Percentiles rank a stretch among this genome's conserved stretches.
These are phyloP conservation scores for Aix galericulata DNA, from an alignment of 2,113 vertebrate genomes.

Conservation along the genomic window DNA sequence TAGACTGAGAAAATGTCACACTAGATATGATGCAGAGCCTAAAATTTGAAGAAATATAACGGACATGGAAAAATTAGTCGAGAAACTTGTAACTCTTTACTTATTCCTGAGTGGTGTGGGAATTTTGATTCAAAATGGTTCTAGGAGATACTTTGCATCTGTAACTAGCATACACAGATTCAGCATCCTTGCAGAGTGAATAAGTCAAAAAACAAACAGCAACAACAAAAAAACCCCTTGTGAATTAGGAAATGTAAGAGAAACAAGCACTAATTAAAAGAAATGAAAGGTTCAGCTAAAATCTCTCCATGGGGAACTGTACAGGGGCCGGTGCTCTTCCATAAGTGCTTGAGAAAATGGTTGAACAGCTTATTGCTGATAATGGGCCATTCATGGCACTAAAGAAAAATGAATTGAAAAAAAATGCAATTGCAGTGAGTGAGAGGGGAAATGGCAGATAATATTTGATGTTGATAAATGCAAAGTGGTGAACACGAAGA, in stretches of 20 bases:
- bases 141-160: neutral
- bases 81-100: neutral
- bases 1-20: neutral
- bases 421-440: neutral
- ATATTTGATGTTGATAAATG: neutral
- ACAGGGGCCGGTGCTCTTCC: neutral
- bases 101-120: neutral
- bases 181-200: neutral
- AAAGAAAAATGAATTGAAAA: neutral
- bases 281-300: neutral
- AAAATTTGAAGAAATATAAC: neutral
- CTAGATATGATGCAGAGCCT: neutral
- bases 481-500: neutral
- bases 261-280: neutral
- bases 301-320: neutral
- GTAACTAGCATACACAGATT: neutral
- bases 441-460: neutral
- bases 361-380: neutral
- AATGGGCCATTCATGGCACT: neutral
- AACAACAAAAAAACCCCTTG: neutral
- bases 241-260: neutral
- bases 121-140: neutral
- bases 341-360: neutral
- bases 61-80: neutral
- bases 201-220: neutral